These are phyloP conservation scores for Cariama cristata DNA, from an alignment of 2,113 vertebrate species.

Conservation along the genomic window DNA sequence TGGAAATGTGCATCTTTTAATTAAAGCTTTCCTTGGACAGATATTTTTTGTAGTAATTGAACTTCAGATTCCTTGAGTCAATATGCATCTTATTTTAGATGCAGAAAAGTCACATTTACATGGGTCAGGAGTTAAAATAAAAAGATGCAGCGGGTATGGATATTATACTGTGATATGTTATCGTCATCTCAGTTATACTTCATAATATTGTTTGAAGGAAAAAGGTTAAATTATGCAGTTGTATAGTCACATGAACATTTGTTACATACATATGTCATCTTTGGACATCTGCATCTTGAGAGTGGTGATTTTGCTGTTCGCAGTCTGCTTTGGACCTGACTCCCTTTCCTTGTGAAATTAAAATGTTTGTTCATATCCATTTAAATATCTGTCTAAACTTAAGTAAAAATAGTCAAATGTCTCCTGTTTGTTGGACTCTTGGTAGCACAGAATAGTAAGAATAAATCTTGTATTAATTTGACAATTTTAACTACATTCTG, in stretches of 20 bases:
- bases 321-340: background rate
- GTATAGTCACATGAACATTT: background rate
- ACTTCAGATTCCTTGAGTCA: background rate
- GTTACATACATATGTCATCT: background rate
- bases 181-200: background rate
- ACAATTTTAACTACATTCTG: background rate
- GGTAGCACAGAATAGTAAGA: background rate
- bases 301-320: background rate
- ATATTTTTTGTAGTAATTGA: slow-evolving; percentile 3
- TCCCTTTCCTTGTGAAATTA: background rate
- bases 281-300: background rate
- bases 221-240: background rate
- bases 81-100: slow-evolving; percentile 21
- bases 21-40: background rate
- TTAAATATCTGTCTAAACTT: background rate
- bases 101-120: background rate
- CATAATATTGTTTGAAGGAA: background rate
- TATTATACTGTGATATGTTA: background rate
- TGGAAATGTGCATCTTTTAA: slow-evolving; percentile 27
- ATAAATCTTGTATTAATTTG: background rate
- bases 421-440: background rate
- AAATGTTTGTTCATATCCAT: background rate
- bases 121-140: background rate
- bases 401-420: background rate
- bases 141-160: background rate